phyloP scores from a whole-genome alignment of 2,113 vertebrate species.

The Sprattus sprattus region DNA sequence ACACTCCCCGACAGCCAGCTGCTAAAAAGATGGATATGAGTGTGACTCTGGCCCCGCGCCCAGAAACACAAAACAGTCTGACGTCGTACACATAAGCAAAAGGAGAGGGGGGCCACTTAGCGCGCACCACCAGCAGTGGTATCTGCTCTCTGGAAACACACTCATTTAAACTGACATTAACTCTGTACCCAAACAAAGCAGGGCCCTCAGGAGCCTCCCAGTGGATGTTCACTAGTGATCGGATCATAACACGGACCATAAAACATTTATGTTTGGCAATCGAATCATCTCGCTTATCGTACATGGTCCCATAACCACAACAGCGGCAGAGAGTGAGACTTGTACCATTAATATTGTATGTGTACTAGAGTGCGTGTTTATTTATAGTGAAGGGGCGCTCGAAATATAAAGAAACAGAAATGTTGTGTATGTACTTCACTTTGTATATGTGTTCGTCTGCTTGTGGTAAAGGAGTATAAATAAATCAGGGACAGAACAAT shows the following conservation, averaged over 20 bases:
- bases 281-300: neutral
- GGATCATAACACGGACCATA: slow-evolving; percentile 34
- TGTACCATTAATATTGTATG: slow-evolving; percentile 25
- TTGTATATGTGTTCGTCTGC: neutral
- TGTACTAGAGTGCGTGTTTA: neutral
- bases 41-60: slow-evolving; percentile 26
- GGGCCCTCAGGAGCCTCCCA: neutral
- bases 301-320: slow-evolving; percentile 26
- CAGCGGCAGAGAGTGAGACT: slow-evolving; percentile 11
- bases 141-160: neutral
- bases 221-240: slow-evolving; percentile 20
- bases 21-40: slow-evolving; percentile 27
- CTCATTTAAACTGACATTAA: slow-evolving; percentile 19
- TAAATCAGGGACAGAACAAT: neutral
- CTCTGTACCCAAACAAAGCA: slow-evolving; percentile 12
- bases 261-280: slow-evolving; percentile 32
- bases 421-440: neutral
- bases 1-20: slow-evolving; percentile 35
- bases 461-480: neutral
- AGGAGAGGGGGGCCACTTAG: slow-evolving; percentile 2
- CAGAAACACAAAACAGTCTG: slow-evolving; percentile 20
- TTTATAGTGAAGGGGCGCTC: slow-evolving; percentile 2
- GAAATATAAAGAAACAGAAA: neutral
- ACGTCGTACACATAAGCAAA: slow-evolving; percentile 17
- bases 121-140: slow-evolving; percentile 8